A percentile compares a stretch with the other conserved stretches of the same genome.
Evolutionary conservation across 2,113 vertebrate species (phyloP).

Genomic region (Ictalurus furcatus): DNA sequence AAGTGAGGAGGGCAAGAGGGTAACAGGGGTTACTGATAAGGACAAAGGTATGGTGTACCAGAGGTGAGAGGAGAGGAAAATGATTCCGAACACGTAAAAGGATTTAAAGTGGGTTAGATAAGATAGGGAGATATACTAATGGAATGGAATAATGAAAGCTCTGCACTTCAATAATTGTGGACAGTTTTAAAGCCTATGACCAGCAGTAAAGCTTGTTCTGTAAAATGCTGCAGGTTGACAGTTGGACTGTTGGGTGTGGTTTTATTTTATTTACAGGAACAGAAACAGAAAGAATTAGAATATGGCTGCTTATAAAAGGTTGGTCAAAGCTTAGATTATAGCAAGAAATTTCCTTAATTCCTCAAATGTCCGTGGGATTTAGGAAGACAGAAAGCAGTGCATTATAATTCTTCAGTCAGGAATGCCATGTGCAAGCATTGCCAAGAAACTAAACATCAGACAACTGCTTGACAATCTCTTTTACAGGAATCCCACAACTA

Average conservation of each 20-base stretch:
- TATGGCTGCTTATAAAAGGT: background rate
- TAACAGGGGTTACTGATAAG: background rate
- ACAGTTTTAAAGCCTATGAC: background rate
- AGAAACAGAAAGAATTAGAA: background rate
- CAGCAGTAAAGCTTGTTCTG: background rate
- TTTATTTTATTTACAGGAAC: background rate
- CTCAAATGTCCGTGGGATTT: background rate
- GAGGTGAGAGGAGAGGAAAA: background rate
- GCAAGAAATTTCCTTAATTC: background rate
- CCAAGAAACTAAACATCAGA: background rate
- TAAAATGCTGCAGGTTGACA: background rate
- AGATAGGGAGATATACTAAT: background rate
- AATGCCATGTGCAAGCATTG: background rate
- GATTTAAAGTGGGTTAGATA: background rate
- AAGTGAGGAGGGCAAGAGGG: constrained; percentile 2
- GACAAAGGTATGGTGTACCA: background rate
- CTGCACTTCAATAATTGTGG: background rate
- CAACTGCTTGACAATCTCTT: background rate
- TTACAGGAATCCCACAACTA: background rate
- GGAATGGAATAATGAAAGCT: background rate
- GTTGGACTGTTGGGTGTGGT: background rate
- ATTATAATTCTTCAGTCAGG: background rate
- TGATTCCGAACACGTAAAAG: background rate
- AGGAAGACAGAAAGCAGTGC: background rate
- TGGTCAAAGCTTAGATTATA: background rate